Base-by-base conservation (phyloP, 2,888 invertebrate genomes). In the Heliconius charithonia region DNA sequence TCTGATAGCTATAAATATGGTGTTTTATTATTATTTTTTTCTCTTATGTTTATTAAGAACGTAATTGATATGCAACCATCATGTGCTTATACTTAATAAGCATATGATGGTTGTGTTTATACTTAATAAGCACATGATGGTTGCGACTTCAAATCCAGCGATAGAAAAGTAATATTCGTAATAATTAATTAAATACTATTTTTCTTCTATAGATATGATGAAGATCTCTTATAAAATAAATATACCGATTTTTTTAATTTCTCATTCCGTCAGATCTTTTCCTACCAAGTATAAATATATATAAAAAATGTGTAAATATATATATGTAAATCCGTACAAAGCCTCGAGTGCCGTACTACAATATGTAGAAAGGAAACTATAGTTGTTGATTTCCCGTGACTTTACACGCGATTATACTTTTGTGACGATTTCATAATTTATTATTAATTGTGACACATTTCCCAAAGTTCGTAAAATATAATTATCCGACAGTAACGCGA, bases 291-390 rank as follows among this genome's bases (percentile, higher is more conserved):
- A 51, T 29, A 56, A 4, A 51, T 51, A 70, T 27, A 45, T 45
- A 19, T 25, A 3, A 22, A 56, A 22, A 22, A 27, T n/a, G 59
- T 63, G 25, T 71, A 51, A 27, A 70, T 71, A 63, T 66, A 66
- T 25, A 37, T 73, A 67, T 73, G 22, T 73, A 32, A 72, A 66
- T 77, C 77, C 77, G 77, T 77, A 77, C 77, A 71, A 51, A 70
- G 65, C 70, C 72, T 65, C 62, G 76, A 70, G 70, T 70, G 69
- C 69, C 63, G 62, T 16, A 69, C 41, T 69, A 69, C 41, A 19
- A 10, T 41, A n/a, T 25, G 76, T 76, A 70, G 56, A 66, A 27
- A 41, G 32, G 22, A 41, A 25, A 41, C 25, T 41, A 70, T 75
- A 70, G 70, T 27, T 75, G 75, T 70, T 69, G 69, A 27, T 70